These are phyloP conservation scores for Leucania comma DNA, from an alignment of 2,888 invertebrate species.

Conservation along the genomic window DNA sequence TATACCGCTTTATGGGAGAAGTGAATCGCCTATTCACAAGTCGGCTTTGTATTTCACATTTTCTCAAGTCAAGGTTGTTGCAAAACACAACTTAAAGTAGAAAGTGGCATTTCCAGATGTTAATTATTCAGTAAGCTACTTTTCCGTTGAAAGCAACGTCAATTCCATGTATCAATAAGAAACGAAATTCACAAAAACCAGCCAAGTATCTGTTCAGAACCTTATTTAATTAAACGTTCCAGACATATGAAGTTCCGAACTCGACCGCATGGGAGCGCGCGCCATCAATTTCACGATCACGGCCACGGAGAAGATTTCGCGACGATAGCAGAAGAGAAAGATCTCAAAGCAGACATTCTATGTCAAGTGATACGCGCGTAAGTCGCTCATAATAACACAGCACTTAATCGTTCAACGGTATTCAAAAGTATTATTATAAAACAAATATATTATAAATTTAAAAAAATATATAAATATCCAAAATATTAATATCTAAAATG, in stretches of 20 bases:
- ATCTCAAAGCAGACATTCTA: constrained; percentile 92
- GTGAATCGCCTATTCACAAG: background rate
- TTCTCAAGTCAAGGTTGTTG: background rate
- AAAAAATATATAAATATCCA: no score
- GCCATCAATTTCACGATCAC: constrained; percentile 77
- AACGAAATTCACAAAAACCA: no score
- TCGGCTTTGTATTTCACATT: background rate
- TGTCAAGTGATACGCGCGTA: constrained; percentile 93
- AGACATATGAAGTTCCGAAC: constrained; percentile 88
- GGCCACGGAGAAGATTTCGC: constrained; percentile 81
- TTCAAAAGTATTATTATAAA: no score
- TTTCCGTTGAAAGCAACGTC: background rate
- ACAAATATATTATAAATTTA: no score
- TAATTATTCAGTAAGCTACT: background rate
- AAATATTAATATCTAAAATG: background rate
- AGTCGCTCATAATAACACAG: constrained; percentile 47
- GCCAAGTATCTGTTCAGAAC: background rate
- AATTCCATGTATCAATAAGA: no score
- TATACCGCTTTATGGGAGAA: background rate
- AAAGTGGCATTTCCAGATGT: background rate
- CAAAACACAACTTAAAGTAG: background rate
- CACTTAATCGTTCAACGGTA: background rate
- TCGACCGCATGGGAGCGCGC: constrained; percentile 78
- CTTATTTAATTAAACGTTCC: constrained; percentile 28
- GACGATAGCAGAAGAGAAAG: constrained; percentile 88